Conservation (phyloP, 2,888 invertebrate genomes). For the Lydus trimaculatus region DNA sequence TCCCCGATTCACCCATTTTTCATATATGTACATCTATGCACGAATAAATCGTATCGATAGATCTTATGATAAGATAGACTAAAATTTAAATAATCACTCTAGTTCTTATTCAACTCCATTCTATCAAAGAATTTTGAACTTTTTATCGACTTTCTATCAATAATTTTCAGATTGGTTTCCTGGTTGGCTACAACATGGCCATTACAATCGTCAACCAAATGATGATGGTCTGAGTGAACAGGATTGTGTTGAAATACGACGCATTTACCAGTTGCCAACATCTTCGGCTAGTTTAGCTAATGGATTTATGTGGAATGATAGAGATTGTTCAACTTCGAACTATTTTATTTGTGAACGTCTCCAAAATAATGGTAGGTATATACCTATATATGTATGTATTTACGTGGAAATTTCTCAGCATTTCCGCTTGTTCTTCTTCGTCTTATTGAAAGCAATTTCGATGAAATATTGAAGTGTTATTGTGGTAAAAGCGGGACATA, state of each 20-base stretch:
- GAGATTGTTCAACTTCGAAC: constrained; percentile 77
- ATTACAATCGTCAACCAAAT: constrained; percentile 76
- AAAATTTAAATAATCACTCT: too few species aligned
- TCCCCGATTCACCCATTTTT: not conserved
- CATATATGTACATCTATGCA: not conserved
- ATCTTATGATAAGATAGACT: too few species aligned
- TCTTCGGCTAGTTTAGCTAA: constrained; percentile 61
- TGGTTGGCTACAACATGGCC: constrained; percentile 75
- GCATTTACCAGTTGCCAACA: constrained; percentile 69
- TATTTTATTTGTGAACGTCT: constrained; percentile 78
- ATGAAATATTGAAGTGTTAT: constrained; percentile 11
- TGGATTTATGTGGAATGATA: constrained; percentile 83
- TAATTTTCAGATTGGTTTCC: constrained; percentile 78
- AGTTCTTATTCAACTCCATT: too few species aligned
- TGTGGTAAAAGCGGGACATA: not conserved
- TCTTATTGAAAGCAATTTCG: not conserved
- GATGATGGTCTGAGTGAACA: constrained; percentile 83
- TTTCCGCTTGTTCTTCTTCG: not conserved
- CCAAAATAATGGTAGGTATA: constrained; percentile 69
- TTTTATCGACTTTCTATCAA: not conserved
- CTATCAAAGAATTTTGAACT: not conserved
- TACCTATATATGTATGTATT: too few species aligned
- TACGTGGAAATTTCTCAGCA: not conserved
- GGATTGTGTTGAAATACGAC: constrained; percentile 81
- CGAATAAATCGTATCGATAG: not conserved